Evolutionary conservation across 2,888 invertebrate species (phyloP).

Genomic region (Crocallis elinguaria): DNA sequence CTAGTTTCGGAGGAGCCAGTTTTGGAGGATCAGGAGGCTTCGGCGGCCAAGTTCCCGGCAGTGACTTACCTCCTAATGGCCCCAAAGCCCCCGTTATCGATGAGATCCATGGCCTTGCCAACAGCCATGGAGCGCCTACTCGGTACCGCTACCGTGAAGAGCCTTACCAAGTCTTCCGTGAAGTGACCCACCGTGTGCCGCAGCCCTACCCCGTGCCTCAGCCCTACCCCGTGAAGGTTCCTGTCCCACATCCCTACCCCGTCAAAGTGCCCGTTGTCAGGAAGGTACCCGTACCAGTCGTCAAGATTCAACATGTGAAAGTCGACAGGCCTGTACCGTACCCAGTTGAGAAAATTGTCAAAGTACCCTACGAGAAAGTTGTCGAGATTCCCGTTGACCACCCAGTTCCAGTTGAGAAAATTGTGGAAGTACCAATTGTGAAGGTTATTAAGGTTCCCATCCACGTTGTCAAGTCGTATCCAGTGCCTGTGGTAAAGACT

Average conservation of each 20-base stretch:
- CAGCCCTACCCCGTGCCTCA: constrained; percentile 83
- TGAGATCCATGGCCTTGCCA: constrained; percentile 73
- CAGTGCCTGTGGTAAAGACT: constrained; percentile 75
- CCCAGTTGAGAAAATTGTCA: constrained; percentile 85
- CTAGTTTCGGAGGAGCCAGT: constrained; percentile 21
- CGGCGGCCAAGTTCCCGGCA: constrained; percentile 35
- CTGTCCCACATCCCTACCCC: constrained; percentile 85
- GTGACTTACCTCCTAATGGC: constrained; percentile 60
- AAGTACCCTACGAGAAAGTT: constrained; percentile 83
- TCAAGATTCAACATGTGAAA: constrained; percentile 82
- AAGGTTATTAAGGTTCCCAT: constrained; percentile 79
- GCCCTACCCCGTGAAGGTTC: constrained; percentile 80
- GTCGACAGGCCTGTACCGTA: constrained; percentile 85
- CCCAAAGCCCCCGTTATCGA: constrained; percentile 70
- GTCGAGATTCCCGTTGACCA: constrained; percentile 83
- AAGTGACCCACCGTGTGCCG: constrained; percentile 83
- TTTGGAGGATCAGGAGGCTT: constrained; percentile 28
- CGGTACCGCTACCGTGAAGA: constrained; percentile 73
- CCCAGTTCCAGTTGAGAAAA: constrained; percentile 81
- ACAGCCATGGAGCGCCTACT: constrained; percentile 70
- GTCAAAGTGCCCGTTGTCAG: constrained; percentile 83
- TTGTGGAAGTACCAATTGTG: constrained; percentile 82
- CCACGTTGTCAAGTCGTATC: constrained; percentile 71
- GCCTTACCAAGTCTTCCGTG: constrained; percentile 69
- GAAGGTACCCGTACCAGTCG: constrained; percentile 83